Percentiles rank a stretch among this genome's conserved stretches.
Evolutionary conservation across 2,888 invertebrate genomes (phyloP).

Genomic region (Volucella zonaria): DNA sequence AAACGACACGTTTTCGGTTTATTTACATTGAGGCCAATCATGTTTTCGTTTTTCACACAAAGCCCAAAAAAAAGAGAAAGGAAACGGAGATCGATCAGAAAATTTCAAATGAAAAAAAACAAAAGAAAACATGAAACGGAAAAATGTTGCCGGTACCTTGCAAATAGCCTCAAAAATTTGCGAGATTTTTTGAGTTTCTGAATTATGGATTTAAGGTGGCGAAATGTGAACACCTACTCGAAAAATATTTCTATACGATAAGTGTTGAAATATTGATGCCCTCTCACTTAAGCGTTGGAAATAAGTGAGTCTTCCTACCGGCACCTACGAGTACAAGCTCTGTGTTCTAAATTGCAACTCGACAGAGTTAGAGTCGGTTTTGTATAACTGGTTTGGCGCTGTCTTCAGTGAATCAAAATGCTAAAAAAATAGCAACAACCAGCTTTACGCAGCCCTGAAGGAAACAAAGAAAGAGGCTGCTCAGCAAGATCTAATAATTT

Average conservation of each 20-base stretch:
- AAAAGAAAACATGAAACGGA: background rate
- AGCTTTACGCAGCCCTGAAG: no score
- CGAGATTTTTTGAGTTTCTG: background rate
- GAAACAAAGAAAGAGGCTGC: no score
- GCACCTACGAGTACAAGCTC: no score
- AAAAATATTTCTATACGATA: slow-evolving; percentile 49
- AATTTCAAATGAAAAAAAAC: slow-evolving; percentile 6
- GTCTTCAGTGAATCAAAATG: no score
- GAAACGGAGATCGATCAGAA: background rate
- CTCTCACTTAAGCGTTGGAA: no score
- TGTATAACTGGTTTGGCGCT: no score
- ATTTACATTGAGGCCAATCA: slow-evolving; percentile 45
- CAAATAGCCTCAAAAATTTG: background rate
- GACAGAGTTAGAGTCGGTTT: no score
- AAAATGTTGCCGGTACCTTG: no score
- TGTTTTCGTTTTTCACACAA: slow-evolving; percentile 33
- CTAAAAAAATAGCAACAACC: no score
- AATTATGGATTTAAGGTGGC: slow-evolving; percentile 36
- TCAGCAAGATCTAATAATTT: no score
- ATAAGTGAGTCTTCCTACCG: no score
- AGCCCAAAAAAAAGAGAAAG: slow-evolving; percentile 1
- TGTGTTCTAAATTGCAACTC: no score
- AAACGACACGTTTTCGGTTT: background rate
- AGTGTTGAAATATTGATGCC: slow-evolving; percentile 42
- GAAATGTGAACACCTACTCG: slow-evolving; percentile 37